Base-by-base conservation (phyloP, 1,140 invertebrate species). In the Charaxes varanes region DNA sequence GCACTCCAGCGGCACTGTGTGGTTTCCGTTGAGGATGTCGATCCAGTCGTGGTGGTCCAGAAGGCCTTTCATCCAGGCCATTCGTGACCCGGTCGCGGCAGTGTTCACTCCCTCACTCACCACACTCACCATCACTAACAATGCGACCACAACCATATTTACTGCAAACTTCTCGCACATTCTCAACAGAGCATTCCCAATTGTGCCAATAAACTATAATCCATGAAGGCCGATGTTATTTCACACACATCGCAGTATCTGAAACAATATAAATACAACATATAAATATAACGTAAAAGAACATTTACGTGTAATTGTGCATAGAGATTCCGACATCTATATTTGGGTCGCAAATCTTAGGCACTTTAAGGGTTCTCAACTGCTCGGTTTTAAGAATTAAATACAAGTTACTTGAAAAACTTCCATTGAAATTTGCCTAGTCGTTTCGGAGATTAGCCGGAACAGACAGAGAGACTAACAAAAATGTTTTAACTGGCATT, bases 31-130 rank as follows among this genome's bases (percentile, higher is more conserved):
- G 8, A 85, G 34, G 4, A 72, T 44, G 1, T 67, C 58, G 6
- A 69, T 45, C 91, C 90, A 92, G 28, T 86, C 84, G 32, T 90
- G 84, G 10, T 91, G 90, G 54, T 91, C 89, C 51, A 90, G 88
- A 18, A 91, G 63, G 38, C 87, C 82, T 28, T 73, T 80, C 40
- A 92, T 66, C 90, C 89, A 91, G 35, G 89, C 83, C 68, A 91
- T 87, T 30, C 83, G 64, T 3, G 85, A 79, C 6, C 41, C 35
- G 5, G 28, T 44, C 49, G 44, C 42, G 8, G 66, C 65, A 4
- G 53, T 48, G 59, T 78, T 78, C 44, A 71, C 59, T 48, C 58
- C 61, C 1, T 55, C 76, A 74, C 66, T 48, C 45, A 77, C 71
- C n/a, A 56, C 67, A 80, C 73, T 66, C 54, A 79, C 69, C 41